Evolutionary conservation across 1,140 invertebrate genomes (phyloP), one percentile per base, ranked within the genome.

Genomic region (Hesperophylax magnus): DNA sequence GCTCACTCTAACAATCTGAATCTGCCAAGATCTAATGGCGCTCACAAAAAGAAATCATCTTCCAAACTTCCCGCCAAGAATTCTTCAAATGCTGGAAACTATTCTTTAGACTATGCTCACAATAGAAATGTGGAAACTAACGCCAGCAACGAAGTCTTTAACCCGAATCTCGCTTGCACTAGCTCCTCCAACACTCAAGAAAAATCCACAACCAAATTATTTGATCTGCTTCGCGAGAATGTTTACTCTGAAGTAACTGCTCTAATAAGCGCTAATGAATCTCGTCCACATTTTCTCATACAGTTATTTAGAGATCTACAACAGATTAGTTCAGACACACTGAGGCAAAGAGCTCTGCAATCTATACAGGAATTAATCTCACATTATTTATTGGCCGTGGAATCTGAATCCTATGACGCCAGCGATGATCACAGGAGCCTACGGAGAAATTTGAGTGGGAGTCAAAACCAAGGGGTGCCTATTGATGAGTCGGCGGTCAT

Each of bases 161-260:
- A 89, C 78, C 88, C 87, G 31, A 90, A 90, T 79, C 85, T 89
- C 52, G 89, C 88, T 14, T 88, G 88, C 0, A 86, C 88, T 2
- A 88, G 86, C 75, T 86, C 86, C 14, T 86, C 88, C 34, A 82
- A 86, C 11, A 63, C 24, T 31, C 85, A 86, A 63, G 89, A 90
- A 58, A 90, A 89, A 79, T 92, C 91, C 5, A 90, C 91, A 0
- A 91, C 91, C 3, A 93, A 93, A 86, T 88, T 93, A 27, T 93
- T 93, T 86, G 92, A 93, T 81, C 90, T 92, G 15, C 87, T 94
- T 18, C 88, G 92, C 56, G 93, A 93, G 85, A 93, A 93, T 86
- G 92, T 94, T 3, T 94, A 93, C 85, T 92, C 94, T 15, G 92
- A 94, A 85, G 91, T 95, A 1, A 92, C 92, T n/a, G 92, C 93